Conservation (phyloP, 2,113 vertebrate genomes). For the Nymphicus hollandicus region DNA sequence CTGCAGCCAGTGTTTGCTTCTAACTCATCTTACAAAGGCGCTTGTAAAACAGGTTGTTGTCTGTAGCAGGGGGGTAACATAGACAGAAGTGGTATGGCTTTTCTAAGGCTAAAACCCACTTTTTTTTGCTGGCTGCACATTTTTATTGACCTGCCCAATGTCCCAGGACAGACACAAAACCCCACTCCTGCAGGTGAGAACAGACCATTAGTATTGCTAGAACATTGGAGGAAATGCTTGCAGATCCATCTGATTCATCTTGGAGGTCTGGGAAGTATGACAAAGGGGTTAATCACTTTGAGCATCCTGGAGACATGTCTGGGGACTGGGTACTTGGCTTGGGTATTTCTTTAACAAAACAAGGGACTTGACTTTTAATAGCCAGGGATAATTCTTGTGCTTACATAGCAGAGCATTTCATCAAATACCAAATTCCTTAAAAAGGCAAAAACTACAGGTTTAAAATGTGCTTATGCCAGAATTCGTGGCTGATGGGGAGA, state of each 20-base stretch:
- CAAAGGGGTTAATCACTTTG: neutral
- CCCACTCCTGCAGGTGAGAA: neutral
- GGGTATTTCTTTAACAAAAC: conserved; percentile 16
- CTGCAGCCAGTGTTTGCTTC: neutral
- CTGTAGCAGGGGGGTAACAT: neutral
- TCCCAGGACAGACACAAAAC: neutral
- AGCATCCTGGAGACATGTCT: neutral
- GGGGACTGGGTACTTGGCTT: neutral
- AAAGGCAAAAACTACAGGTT: neutral
- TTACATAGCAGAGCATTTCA: conserved; percentile 11
- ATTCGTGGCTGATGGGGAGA: neutral
- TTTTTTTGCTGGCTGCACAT: neutral
- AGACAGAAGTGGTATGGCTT: fast-evolving
- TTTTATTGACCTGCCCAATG: fast-evolving
- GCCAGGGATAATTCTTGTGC: conserved; percentile 13
- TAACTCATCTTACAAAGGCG: neutral
- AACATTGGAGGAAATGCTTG: neutral
- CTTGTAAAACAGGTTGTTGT: neutral
- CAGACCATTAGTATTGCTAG: neutral
- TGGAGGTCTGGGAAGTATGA: neutral
- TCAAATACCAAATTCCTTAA: neutral
- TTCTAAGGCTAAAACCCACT: neutral
- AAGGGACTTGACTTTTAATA: neutral
- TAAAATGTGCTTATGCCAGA: neutral
- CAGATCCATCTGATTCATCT: neutral